These are phyloP conservation scores for Micronisus gabar DNA, from an alignment of 2,113 vertebrate species.

Conservation along the genomic window DNA sequence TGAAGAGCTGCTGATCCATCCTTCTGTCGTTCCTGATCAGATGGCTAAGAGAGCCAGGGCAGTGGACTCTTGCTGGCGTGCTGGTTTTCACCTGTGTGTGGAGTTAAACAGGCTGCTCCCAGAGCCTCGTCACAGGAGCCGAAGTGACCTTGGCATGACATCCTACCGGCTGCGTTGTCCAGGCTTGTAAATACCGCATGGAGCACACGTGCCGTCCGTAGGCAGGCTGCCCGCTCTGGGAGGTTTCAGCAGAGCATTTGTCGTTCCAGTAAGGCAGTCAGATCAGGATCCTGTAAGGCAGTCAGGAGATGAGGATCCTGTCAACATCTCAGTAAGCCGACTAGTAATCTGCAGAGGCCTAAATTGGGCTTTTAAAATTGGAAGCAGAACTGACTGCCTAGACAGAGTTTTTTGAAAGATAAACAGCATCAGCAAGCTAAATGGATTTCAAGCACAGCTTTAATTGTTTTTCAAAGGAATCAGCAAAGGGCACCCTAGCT, in stretches of 20 bases:
- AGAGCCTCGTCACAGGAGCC: not conserved
- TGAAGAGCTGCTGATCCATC: not conserved
- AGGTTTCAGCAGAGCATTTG: not conserved
- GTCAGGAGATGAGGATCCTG: not conserved
- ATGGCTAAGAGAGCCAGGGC: not conserved
- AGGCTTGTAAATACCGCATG: not conserved
- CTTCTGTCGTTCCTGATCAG: not conserved
- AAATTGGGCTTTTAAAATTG: conserved; percentile 34
- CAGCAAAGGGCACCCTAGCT: conserved; percentile 11
- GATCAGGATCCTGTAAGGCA: not conserved
- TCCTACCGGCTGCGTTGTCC: not conserved
- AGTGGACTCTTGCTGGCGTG: not conserved
- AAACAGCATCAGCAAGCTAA: conserved; percentile 33
- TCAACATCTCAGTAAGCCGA: not conserved
- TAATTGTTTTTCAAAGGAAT: conserved; percentile 40
- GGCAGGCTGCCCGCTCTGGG: not conserved
- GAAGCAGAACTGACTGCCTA: conserved; percentile 31
- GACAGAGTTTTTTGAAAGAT: conserved; percentile 23
- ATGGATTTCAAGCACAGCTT: conserved; percentile 34
- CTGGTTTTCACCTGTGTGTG: not conserved
- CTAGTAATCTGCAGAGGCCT: conserved; percentile 25
- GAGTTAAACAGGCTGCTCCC: not conserved
- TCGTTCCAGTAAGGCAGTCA: not conserved
- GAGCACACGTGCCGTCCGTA: accelerated
- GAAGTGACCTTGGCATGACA: not conserved